Conservation (phyloP, 2,888 invertebrate species). For the Eupithecia dodoneata region DNA sequence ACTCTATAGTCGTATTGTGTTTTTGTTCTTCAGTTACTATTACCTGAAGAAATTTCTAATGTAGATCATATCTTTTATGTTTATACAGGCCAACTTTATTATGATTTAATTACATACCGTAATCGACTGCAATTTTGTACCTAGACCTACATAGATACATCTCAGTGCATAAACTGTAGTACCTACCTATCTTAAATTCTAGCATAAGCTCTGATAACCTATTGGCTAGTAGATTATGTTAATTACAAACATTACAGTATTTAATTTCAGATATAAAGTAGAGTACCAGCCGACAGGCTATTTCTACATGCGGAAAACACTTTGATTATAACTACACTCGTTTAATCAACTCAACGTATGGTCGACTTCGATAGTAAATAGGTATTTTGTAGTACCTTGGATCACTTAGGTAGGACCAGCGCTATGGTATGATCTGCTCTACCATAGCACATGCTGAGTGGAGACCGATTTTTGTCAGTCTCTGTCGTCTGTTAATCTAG, state of each 20-base stretch:
- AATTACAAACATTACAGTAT: slow-evolving; percentile 34
- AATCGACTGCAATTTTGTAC: background rate
- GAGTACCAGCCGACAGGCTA: slow-evolving; percentile 26
- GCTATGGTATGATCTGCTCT: too few species aligned
- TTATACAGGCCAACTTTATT: background rate
- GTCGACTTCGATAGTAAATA: slow-evolving; percentile 31
- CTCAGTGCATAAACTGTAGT: background rate
- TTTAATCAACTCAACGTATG: slow-evolving; percentile 35
- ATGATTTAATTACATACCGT: background rate
- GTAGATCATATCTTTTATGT: background rate
- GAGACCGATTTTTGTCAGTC: too few species aligned
- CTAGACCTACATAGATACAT: background rate
- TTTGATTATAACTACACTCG: slow-evolving; percentile 31
- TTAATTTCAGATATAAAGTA: slow-evolving; percentile 31
- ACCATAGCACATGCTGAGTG: too few species aligned
- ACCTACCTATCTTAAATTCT: background rate
- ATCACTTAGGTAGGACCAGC: background rate
- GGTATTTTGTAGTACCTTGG: background rate
- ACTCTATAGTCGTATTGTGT: too few species aligned
- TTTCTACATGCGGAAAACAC: slow-evolving; percentile 43
- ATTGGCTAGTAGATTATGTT: slow-evolving; percentile 36
- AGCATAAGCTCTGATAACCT: slow-evolving; percentile 23
- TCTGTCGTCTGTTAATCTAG: too few species aligned
- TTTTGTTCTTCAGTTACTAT: too few species aligned
- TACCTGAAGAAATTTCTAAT: background rate